These are phyloP conservation scores for Mycteria americana DNA, from an alignment of 2,797 vertebrate genomes.

Conservation along the genomic window DNA sequence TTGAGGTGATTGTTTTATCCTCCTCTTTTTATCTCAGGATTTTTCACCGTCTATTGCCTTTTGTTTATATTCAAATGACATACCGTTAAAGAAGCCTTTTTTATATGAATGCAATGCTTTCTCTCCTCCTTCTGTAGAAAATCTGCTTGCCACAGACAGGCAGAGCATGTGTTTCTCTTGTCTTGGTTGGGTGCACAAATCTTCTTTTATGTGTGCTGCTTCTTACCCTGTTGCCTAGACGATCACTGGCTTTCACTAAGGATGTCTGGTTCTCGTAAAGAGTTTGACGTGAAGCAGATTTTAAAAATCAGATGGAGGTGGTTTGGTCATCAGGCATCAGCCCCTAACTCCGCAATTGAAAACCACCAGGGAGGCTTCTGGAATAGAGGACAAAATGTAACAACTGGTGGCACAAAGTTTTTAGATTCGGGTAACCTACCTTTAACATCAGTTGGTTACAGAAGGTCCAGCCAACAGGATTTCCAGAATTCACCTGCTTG, in stretches of 20 bases:
- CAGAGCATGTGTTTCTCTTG: slow-evolving; percentile 78
- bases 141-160: slow-evolving; percentile 67
- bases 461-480: slow-evolving; percentile 89
- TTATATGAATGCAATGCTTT: slow-evolving; percentile 55
- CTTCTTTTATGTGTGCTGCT: slow-evolving; percentile 76
- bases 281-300: slow-evolving; percentile 99
- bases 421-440: slow-evolving; percentile 79
- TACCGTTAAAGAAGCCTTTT: slow-evolving; percentile 44
- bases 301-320: slow-evolving; percentile 97
- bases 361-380: slow-evolving; percentile 86
- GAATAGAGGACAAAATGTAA: slow-evolving; percentile 73
- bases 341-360: slow-evolving; percentile 74
- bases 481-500: slow-evolving; percentile 84
- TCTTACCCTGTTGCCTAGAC: slow-evolving; percentile 88
- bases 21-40: slow-evolving; percentile 25
- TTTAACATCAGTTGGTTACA: slow-evolving; percentile 79
- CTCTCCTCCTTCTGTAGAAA: slow-evolving; percentile 62
- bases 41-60: slow-evolving; percentile 56
- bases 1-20: slow-evolving; percentile 63
- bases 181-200: slow-evolving; percentile 80
- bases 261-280: slow-evolving; percentile 97
- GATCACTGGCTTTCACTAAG: slow-evolving; percentile 81
- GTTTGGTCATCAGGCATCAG: slow-evolving; percentile 91
- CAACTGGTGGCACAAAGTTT: slow-evolving; percentile 85
- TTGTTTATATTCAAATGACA: slow-evolving; percentile 67